Base-by-base conservation (phyloP, 2,888 invertebrate species). In the Mythimna albipuncta region DNA sequence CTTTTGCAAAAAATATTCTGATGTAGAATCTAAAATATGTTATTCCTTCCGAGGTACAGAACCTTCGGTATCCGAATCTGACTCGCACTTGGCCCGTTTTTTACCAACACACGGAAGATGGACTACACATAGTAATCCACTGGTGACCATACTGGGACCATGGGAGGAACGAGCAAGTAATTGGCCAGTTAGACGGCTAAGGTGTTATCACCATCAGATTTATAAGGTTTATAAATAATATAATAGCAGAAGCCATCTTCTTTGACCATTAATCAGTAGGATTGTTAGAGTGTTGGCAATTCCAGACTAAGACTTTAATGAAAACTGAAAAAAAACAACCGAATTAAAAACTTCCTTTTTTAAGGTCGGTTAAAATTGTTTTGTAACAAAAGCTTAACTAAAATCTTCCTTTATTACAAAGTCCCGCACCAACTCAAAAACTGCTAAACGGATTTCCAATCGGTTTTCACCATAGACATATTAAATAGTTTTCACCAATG, bases 81-180 rank as follows among this genome's bases (percentile, higher is more conserved):
- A 9, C 7, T 21, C 26, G 0, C 44, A 11, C 16, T 62, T 62
- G 2, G 0, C 41, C 16, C 2, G 44, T 26, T 62, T 62, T 72
- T 73, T 74, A 35, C 44, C 41, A 67, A 35, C 26, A 74, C 58
- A 21, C 69, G 75, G 76, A 82, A 74, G 69, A 70, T 41, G 44
- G 21, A 54, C n/a, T 41, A 52, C 47, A 58, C 26, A 50, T 59
- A 65, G 44, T 63, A 58, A 44, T 61, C 47, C 50, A 57, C 47
- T 58, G 70, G 11, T 58, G 66, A n/a, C 82, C 71, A 68, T 76
- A 57, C 38, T 35, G 55, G 72, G 79, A 19, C n/a, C 52, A 44
- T 59, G 61, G 35, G 47, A 71, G 63, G 57, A 73, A 35, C 32
- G 59, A 55, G 59, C 71, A 62, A 66, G 72, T 72, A 72, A 81